These are phyloP conservation scores for Volucella bombylans DNA, from an alignment of 2,888 invertebrate genomes.

Conservation along the genomic window DNA sequence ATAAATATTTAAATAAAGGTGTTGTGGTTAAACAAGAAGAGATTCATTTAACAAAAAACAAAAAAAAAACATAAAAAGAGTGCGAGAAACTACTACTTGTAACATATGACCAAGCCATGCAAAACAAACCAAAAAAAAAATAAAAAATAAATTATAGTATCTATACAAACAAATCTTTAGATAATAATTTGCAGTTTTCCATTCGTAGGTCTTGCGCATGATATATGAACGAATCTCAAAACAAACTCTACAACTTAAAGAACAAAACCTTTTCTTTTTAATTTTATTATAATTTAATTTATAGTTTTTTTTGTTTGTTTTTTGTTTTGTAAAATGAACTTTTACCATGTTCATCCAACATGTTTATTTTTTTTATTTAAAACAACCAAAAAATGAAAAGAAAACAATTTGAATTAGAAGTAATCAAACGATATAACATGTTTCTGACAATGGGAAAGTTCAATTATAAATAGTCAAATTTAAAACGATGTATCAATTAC, in stretches of 20 bases:
- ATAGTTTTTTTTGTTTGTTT: constrained; percentile 4
- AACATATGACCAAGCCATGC: constrained; percentile 57
- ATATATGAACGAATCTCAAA: constrained; percentile 38
- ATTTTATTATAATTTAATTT: constrained; percentile 22
- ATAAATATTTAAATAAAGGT: constrained; percentile 47
- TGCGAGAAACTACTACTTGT: constrained; percentile 56
- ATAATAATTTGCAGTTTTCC: constrained; percentile 59
- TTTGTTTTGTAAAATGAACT: constrained; percentile 52
- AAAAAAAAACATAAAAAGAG: constrained; percentile 22
- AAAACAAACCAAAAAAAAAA: too few relatives aligned
- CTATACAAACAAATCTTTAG: constrained; percentile 30
- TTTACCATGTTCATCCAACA: constrained; percentile 59
- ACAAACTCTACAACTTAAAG: constrained; percentile 17
- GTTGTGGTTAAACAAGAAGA: constrained; percentile 32
- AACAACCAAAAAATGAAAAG: background rate
- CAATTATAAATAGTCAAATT: constrained; percentile 42
- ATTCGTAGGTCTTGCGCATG: constrained; percentile 72
- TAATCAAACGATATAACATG: constrained; percentile 72
- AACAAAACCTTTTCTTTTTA: constrained; percentile 13
- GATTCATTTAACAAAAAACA: constrained; percentile 29
- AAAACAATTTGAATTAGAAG: constrained; percentile 70
- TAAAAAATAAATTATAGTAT: constrained; percentile 14
- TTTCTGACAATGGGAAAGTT: constrained; percentile 69
- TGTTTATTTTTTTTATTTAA: constrained; percentile 32
- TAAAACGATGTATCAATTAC: constrained; percentile 1